These are phyloP conservation scores for Pristionchus pacificus DNA, from an alignment of 1,140 invertebrate genomes.

Conservation along the genomic window DNA sequence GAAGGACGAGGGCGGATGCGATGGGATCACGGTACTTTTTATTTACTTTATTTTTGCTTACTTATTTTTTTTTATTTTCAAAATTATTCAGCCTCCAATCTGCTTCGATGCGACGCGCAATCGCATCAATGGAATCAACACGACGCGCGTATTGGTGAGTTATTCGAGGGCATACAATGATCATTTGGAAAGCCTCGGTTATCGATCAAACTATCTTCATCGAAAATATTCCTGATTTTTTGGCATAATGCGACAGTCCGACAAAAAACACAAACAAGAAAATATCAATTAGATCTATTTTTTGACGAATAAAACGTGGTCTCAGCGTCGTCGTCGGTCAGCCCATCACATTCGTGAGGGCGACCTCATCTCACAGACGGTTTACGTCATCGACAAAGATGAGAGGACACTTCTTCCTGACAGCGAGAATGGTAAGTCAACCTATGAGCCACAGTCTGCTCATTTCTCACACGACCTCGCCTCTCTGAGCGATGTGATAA, in stretches of 20 bases:
- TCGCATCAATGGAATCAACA: neutral
- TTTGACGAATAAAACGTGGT: too few relatives aligned
- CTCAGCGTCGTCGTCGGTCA: constrained; percentile 6
- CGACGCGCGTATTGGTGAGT: too few relatives aligned
- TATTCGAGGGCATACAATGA: too few relatives aligned
- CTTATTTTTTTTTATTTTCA: neutral
- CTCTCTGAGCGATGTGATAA: too few relatives aligned
- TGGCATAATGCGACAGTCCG: constrained; percentile 1
- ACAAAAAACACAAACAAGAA: neutral
- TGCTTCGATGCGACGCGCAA: constrained; percentile 20
- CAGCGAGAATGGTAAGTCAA: too few relatives aligned
- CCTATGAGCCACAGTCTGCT: too few relatives aligned
- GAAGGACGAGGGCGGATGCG: constrained; percentile 54
- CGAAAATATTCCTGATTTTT: constrained; percentile 18
- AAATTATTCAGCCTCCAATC: constrained; percentile 40
- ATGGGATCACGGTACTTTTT: constrained; percentile 51
- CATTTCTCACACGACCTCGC: too few relatives aligned
- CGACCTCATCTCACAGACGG: constrained; percentile 52
- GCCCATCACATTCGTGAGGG: constrained; percentile 17
- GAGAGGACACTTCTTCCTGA: too few relatives aligned
- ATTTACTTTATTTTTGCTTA: neutral
- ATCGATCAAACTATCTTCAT: constrained; percentile 1
- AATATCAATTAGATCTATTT: constrained; percentile 15
- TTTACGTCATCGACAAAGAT: constrained; percentile 50
- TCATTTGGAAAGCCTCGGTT: too few relatives aligned